These are phyloP conservation scores for Harpagoxenus sublaevis DNA, from an alignment of 2,888 invertebrate species.

Conservation along the genomic window DNA sequence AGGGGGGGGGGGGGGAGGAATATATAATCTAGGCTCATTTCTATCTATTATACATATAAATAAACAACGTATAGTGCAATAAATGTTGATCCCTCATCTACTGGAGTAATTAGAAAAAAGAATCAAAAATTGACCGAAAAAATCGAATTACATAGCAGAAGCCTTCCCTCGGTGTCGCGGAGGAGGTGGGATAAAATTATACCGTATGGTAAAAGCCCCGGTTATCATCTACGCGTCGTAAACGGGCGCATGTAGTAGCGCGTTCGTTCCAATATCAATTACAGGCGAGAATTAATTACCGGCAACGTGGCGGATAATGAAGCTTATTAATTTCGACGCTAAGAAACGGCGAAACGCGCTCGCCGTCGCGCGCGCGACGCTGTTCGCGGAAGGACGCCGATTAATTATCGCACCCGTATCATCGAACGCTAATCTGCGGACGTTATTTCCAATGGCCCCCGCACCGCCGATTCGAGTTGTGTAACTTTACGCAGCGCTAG, in stretches of 20 bases:
- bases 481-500: neutral
- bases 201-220: neutral
- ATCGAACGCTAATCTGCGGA: slow-evolving; percentile 38
- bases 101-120: neutral
- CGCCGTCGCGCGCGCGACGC: slow-evolving; percentile 36
- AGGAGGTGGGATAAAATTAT: slow-evolving; percentile 27
- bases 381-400: slow-evolving; percentile 37
- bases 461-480: slow-evolving; percentile 6
- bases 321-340: slow-evolving; percentile 52
- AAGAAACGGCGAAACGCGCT: slow-evolving; percentile 34
- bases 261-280: slow-evolving; percentile 53
- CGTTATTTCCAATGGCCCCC: slow-evolving; percentile 17
- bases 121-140: slow-evolving; percentile 1
- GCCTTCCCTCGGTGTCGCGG: neutral
- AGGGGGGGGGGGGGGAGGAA: neutral
- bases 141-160: neutral
- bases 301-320: slow-evolving; percentile 51
- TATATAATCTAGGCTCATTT: neutral
- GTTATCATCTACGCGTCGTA: slow-evolving; percentile 22
- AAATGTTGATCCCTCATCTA: neutral
- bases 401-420: slow-evolving; percentile 46
- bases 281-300: slow-evolving; percentile 52
- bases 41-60: neutral
- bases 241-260: slow-evolving; percentile 47
- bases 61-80: neutral